phyloP scores from a whole-genome alignment of 1,140 invertebrate species.

The Drosophila mojavensis region DNA sequence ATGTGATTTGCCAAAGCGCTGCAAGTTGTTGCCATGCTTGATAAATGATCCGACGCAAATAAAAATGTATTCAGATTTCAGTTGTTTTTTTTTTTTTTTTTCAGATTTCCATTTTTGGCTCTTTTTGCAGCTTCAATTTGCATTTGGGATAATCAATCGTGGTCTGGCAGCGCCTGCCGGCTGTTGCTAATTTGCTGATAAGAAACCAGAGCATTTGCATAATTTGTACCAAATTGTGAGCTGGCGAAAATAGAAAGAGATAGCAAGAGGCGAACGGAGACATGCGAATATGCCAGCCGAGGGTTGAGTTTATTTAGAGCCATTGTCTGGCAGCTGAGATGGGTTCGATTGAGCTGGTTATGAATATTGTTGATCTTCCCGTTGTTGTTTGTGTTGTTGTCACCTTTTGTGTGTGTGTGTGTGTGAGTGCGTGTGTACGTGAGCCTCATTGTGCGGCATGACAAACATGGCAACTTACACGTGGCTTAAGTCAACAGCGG shows the following conservation, averaged over 20 bases:
- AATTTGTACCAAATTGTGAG: conserved; percentile 35
- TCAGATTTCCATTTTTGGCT: conserved; percentile 25
- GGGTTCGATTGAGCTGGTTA: conserved; percentile 3
- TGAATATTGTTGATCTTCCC: conserved; percentile 20
- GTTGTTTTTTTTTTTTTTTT: not conserved
- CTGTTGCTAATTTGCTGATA: conserved; percentile 54
- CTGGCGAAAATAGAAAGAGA: not conserved
- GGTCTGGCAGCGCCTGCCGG: conserved; percentile 20
- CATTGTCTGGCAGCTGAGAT: conserved; percentile 3
- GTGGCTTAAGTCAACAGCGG: conserved; percentile 61
- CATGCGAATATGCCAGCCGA: conserved; percentile 26
- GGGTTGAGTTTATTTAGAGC: conserved; percentile 23
- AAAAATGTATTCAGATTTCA: conserved; percentile 16
- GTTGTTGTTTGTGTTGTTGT: conserved; percentile 35
- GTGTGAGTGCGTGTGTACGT: conserved; percentile 17
- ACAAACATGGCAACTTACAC: conserved; percentile 59
- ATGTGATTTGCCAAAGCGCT: conserved; percentile 11
- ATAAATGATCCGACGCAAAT: conserved; percentile 27
- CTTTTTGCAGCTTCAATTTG: conserved; percentile 66
- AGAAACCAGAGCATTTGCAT: conserved; percentile 49
- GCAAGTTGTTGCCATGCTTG: conserved; percentile 28
- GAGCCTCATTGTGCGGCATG: conserved; percentile 36
- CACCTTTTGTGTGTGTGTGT: conserved; percentile 39
- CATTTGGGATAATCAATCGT: conserved; percentile 76
- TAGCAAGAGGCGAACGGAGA: not conserved